Base-by-base conservation (phyloP, 2,797 vertebrate genomes). In the Eleutherodactylus coqui region DNA sequence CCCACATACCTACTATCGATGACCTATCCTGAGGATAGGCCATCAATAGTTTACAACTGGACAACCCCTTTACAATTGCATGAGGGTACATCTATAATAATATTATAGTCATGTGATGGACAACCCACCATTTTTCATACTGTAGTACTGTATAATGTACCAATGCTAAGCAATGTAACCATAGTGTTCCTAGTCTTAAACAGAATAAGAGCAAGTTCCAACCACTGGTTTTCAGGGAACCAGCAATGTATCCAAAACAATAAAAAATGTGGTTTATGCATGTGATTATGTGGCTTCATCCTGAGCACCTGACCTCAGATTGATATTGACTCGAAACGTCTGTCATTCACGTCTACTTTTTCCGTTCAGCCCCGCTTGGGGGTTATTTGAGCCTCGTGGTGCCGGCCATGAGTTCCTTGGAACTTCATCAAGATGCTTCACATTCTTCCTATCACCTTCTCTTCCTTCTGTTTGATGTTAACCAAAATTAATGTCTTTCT, bases 401-500 rank as follows among this genome's bases (percentile, higher is more conserved):
- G 1, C 29, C 24, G 49, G 4, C 2, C 29, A 19, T 19, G 10
- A 24, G 24, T 36, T 32, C 21, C 27, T 13, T 53, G 29, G n/a
- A 27, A n/a, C 62, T 34, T 24, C 60, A 29, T 32, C 11, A 4
- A 16, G 36, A 17, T 9, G 29, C 27, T 67, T 64, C 41, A 27
- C 58, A 67, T 47, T 69, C 45, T 36, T 82, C 29, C 41, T 53
- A 24, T n/a, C 62, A 70, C 5, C 32, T 70, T 70, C 21, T 36
- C 19, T 75, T 53, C 29, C 47, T 77, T 70, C 47, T 53, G 17
- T 72, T 49, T 70, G 47, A 53, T 82, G 5, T 53, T 53, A 41
- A 47, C 19, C 21, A 34, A 82, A 53, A 70, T 82, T n/a, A 51
- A 53, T 82, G 47, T 4, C 3, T 53, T 43, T 62, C 43, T 27